Base-by-base conservation (phyloP, 1,140 invertebrate species). In the Macrotrachela quadricornifera region DNA sequence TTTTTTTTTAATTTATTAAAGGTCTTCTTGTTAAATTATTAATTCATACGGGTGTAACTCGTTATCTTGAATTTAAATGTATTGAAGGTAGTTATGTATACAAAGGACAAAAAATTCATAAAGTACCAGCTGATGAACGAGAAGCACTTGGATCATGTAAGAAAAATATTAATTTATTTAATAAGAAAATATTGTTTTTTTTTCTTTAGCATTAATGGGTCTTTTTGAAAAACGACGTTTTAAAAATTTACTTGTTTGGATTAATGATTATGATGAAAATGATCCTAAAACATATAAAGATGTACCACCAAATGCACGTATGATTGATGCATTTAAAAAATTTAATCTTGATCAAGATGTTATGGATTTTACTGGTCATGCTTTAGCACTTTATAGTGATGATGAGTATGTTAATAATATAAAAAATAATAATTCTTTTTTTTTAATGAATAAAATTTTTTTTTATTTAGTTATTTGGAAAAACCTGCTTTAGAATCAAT, bases 61-160 rank as follows among this genome's bases (percentile, higher is more conserved):
- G 90, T 51, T 99, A 99, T 71, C 73, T 99, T 67, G 92, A 99
- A 71, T 99, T 99, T 74, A 99, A 99, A 72, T 88, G 82, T 48
- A 80, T 97, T 47, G 92, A 99, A 75, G 94, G 92, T 49, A 94
- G 87, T 65, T 99, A 96, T 74, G 94, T 99, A 15, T 97, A 91
- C 73, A 97, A 96, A 70, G 84, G 80, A 44, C 85, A 84, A 43
- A 97, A 94, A 72, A 92, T 99, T 58, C 82, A 84, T 50, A 99
- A 99, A 74, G 92, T 99, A 15, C 94, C 94, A 48, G 90, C 95
- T 48, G 87, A 96, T 74, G 92, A 99, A 65, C 92, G 87, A 68
- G 94, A 99, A 71, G 94, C 92, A n/a, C 71, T 99, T 8, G 80
- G 83, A 21, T 91, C 88, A 75, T 30, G 21, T 30, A 30, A 30